A percentile compares a stretch with the other conserved stretches of the same genome.
Conservation (phyloP, 2,113 vertebrate species). For the Antechinus flavipes region DNA sequence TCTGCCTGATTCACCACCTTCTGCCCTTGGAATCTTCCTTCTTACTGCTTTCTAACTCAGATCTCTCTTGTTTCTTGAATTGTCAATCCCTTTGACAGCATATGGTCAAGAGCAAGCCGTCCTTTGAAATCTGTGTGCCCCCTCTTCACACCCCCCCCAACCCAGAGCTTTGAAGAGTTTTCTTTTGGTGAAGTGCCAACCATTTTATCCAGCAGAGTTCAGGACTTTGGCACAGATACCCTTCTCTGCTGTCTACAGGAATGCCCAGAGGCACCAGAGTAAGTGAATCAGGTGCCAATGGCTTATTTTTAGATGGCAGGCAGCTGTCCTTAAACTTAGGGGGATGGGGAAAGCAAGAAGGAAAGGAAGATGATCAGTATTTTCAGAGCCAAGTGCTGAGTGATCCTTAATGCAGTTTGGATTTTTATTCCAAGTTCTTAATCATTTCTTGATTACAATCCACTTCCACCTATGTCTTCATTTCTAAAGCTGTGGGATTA, state of each 20-base stretch:
- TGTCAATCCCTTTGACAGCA: neutral
- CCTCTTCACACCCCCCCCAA: no score
- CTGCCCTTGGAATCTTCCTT: neutral
- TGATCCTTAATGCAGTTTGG: conserved; percentile 66
- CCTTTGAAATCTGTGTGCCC: neutral
- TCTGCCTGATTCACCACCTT: no score
- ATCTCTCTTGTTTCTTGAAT: conserved; percentile 17
- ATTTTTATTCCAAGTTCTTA: conserved; percentile 50
- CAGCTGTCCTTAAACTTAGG: conserved; percentile 67
- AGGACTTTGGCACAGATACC: conserved; percentile 13
- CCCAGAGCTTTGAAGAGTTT: neutral
- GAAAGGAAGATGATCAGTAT: neutral
- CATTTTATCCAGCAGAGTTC: conserved; percentile 21
- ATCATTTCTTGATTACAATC: conserved; percentile 28
- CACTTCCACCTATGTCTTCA: conserved; percentile 11
- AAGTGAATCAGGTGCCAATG: conserved; percentile 74
- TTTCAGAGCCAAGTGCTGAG: conserved; percentile 48
- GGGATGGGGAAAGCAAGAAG: conserved; percentile 50
- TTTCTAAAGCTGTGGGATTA: conserved; percentile 14
- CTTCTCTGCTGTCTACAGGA: neutral
- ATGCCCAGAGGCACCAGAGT: conserved; percentile 54
- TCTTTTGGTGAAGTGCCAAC: conserved; percentile 28
- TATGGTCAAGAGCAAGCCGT: neutral
- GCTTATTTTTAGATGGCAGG: conserved; percentile 79
- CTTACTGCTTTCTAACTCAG: neutral